Evolutionary conservation across 2,888 invertebrate genomes (phyloP).

Genomic region (Isotomurus palustris): DNA sequence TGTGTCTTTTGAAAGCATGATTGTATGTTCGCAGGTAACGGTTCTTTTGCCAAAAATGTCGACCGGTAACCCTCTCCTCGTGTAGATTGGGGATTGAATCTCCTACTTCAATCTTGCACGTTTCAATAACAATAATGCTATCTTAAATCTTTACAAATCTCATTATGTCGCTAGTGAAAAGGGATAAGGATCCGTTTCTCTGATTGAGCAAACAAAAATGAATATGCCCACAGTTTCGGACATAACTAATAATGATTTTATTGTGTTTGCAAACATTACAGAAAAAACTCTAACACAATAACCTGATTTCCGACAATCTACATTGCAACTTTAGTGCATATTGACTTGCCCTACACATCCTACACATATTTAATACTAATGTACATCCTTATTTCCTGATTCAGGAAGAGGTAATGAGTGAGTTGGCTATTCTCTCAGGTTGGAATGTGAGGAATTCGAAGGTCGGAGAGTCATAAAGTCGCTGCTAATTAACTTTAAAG

Average conservation of each 20-base stretch:
- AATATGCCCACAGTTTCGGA: no score
- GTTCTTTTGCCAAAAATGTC: conserved; percentile 5
- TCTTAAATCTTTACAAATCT: no score
- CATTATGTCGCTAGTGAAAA: background rate
- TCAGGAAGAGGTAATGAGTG: no score
- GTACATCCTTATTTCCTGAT: background rate
- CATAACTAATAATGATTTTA: background rate
- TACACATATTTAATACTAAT: background rate
- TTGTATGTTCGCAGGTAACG: background rate
- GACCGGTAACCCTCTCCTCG: background rate
- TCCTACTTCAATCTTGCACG: no score
- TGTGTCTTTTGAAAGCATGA: background rate
- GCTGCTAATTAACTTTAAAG: no score
- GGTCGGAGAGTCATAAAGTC: no score
- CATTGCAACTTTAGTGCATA: background rate
- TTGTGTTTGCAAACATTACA: background rate
- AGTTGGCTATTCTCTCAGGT: no score
- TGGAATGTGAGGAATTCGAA: no score
- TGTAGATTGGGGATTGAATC: no score
- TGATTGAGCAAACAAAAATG: no score
- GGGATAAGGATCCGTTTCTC: background rate
- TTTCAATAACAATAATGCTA: no score
- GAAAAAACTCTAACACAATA: conserved; percentile 6
- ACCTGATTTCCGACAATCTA: background rate
- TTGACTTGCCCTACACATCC: background rate